Conservation (phyloP, 1,140 invertebrate species). For the Dendrolimus punctatus region DNA sequence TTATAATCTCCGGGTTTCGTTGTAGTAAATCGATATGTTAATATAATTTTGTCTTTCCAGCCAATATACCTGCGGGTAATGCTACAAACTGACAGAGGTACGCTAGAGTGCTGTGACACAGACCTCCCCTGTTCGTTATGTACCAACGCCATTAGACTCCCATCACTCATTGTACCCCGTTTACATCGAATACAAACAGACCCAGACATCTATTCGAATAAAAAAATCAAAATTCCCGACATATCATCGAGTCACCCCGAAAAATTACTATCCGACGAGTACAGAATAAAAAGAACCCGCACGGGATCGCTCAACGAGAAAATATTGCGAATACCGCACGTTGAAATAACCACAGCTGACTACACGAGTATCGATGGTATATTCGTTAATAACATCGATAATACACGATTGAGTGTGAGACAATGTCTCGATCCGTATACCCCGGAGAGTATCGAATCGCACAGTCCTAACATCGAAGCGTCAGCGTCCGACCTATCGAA, state of each 20-base stretch:
- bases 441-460: slow-evolving; percentile 83
- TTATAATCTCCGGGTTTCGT: no score
- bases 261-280: slow-evolving; percentile 38
- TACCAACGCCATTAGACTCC: slow-evolving; percentile 63
- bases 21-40: neutral
- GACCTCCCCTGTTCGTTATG: slow-evolving; percentile 52
- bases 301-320: slow-evolving; percentile 55
- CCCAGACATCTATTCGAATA: slow-evolving; percentile 41
- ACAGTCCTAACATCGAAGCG: slow-evolving; percentile 75
- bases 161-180: slow-evolving; percentile 53
- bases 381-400: slow-evolving; percentile 72
- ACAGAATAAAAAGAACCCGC: slow-evolving; percentile 35
- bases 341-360: slow-evolving; percentile 72
- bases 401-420: slow-evolving; percentile 56
- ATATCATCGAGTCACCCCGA: slow-evolving; percentile 26
- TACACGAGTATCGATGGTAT: slow-evolving; percentile 60
- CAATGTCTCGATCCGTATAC: slow-evolving; percentile 80
- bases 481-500: slow-evolving; percentile 37
- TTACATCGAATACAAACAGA: slow-evolving; percentile 29
- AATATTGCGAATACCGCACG: slow-evolving; percentile 52
- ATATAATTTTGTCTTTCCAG: slow-evolving; percentile 72
- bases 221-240: slow-evolving; percentile 27
- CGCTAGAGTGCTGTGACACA: slow-evolving; percentile 76
- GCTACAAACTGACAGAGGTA: slow-evolving; percentile 84
- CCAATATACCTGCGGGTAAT: slow-evolving; percentile 85